These are phyloP conservation scores for Lytechinus variegatus DNA, from an alignment of 35 echinoderm and acorn worm species.

Conservation along the genomic window DNA sequence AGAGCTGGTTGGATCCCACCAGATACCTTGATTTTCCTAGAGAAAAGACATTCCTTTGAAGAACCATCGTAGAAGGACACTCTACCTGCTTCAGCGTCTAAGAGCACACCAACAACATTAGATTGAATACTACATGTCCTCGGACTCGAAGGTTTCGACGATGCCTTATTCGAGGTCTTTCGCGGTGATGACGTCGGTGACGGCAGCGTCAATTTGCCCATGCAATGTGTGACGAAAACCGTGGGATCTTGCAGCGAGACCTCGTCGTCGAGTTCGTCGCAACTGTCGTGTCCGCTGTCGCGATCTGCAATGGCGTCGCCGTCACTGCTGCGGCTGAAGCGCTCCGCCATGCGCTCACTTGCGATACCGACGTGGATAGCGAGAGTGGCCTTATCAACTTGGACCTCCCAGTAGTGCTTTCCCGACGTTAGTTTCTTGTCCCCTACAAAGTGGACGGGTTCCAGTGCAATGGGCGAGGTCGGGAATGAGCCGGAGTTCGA, in stretches of 20 bases:
- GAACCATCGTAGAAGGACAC: slow-evolving; percentile 59
- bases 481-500: slow-evolving; percentile 62
- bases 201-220: slow-evolving; percentile 55
- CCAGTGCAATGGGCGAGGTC: slow-evolving; percentile 60
- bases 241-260: slow-evolving; percentile 52
- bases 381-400: slow-evolving; percentile 62
- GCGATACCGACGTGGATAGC: slow-evolving; percentile 75
- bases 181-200: background rate
- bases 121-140: slow-evolving; percentile 34
- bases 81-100: slow-evolving; percentile 50
- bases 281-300: slow-evolving; percentile 94
- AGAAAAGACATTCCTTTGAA: slow-evolving; percentile 55
- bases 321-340: slow-evolving; percentile 58
- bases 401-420: slow-evolving; percentile 89
- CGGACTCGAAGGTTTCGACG: slow-evolving; percentile 2
- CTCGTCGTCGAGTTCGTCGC: slow-evolving; percentile 78
- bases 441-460: slow-evolving; percentile 70
- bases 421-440: slow-evolving; percentile 78
- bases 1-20: slow-evolving; percentile 53
- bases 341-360: slow-evolving; percentile 68
- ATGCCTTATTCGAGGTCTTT: slow-evolving; percentile 39
- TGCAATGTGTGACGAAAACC: slow-evolving; percentile 54
- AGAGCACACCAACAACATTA: slow-evolving; percentile 50
- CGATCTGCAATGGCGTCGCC: slow-evolving; percentile 64
- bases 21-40: slow-evolving; percentile 39